A percentile compares a stretch with the other conserved stretches of the same genome.
phyloP scores from a whole-genome alignment of 2,888 invertebrate species.

The Bombyx huttoni region DNA sequence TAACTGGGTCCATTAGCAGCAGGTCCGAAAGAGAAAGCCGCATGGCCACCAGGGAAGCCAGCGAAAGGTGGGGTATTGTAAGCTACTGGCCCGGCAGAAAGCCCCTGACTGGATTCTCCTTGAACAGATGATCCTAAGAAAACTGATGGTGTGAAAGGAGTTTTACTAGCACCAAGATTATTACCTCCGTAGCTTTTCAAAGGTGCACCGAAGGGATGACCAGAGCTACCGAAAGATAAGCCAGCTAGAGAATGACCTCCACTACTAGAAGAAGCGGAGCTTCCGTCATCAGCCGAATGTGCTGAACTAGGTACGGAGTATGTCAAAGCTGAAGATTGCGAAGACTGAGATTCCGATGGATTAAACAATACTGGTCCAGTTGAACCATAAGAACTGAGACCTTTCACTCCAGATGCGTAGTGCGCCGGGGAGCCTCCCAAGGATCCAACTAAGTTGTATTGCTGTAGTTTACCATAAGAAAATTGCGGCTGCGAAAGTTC shows the following conservation, averaged over 20 bases:
- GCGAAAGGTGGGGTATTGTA: conserved; percentile 38
- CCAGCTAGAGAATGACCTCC: conserved; percentile 18
- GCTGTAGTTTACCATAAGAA: conserved; percentile 39
- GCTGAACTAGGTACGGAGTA: conserved; percentile 32
- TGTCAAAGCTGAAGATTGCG: conserved; percentile 17
- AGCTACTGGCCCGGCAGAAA: conserved; percentile 34
- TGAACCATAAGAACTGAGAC: conserved; percentile 51
- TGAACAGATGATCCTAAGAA: conserved; percentile 52
- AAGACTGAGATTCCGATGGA: conserved; percentile 35
- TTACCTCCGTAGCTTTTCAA: conserved; percentile 14
- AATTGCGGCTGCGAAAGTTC: conserved; percentile 38
- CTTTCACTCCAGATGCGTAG: conserved; percentile 54
- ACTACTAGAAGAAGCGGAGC: conserved; percentile 19
- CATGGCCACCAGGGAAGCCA: conserved; percentile 20
- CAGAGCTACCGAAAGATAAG: conserved; percentile 17
- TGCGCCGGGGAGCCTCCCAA: conserved; percentile 31
- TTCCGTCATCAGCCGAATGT: conserved; percentile 18
- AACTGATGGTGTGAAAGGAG: conserved; percentile 58
- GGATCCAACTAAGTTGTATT: conserved; percentile 38
- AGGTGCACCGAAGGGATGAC: conserved; percentile 14
- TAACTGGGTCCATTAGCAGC: conserved; percentile 34
- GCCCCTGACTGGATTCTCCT: conserved; percentile 38
- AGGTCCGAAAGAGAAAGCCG: conserved; percentile 25
- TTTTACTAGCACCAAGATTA: conserved; percentile 39
- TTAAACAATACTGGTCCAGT: conserved; percentile 57